Evolutionary conservation across 2,888 invertebrate species (phyloP), one percentile per base, ranked within the genome.

Genomic region (Branchipolynoe longqiensis): DNA sequence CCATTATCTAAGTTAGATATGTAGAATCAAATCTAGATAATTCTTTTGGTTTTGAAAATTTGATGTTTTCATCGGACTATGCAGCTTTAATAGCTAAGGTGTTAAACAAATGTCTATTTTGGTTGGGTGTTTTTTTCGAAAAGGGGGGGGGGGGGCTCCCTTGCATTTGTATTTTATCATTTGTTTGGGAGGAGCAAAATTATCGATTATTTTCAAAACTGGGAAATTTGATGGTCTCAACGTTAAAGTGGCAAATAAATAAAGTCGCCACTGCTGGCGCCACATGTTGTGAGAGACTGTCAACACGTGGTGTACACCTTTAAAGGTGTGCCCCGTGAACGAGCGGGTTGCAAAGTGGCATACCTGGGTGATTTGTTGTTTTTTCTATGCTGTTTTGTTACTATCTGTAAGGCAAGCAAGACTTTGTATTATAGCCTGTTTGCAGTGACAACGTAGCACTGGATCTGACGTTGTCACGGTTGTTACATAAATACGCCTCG

Each of bases 341-440:
- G 48, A 48, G 48, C 48, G 48, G 8, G 48, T 48, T 48, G 18
- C 48, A n/a, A n/a, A n/a, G n/a, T n/a, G n/a, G n/a, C 48, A 8
- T 18, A 48, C 48, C 18, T 25, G 62, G 31, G 62, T 6, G 1
- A 31, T 25, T 31, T 62, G 62, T 25, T 62, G 62, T 62, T 62
- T 62, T 48, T 62, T 62, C 62, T 62, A 62, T 62, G 28, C 22
- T 31, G 62, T 62, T 62, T 62, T 62, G 62, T 62, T 62, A 62
- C 14, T 31, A 25, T 25, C 62, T 62, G 25, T 62, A 25, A 62
- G 25, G 14, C 33, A 18, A 22, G n/a, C n/a, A 31, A 12, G 36
- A 69, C 69, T 69, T 69, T 69, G 69, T 69, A n/a, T n/a, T n/a
- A 69, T 33, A 33, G 69, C 14, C 69, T 69, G 22, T 14, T 69